phyloP scores from a whole-genome alignment of 2,113 vertebrate species.

The Eurystomus gularis region DNA sequence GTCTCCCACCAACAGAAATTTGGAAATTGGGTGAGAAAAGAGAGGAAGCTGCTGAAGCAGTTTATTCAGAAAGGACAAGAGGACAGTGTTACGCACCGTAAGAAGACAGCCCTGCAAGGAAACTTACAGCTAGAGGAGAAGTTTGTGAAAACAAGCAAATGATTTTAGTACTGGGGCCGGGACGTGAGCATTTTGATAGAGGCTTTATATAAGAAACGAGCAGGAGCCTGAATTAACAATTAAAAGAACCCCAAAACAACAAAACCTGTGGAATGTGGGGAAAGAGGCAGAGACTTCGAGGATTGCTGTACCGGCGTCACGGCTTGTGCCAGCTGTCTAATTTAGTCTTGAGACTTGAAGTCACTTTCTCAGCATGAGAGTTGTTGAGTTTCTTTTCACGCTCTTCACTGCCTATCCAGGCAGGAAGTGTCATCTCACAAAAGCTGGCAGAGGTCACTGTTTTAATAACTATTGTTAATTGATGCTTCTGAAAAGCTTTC shows the following conservation, averaged over 20 bases:
- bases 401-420: not conserved
- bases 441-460: conserved; percentile 14
- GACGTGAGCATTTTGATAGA: not conserved
- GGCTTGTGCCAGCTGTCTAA: not conserved
- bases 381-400: conserved; percentile 11
- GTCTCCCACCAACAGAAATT: not conserved
- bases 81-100: not conserved
- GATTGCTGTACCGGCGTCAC: not conserved
- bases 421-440: conserved; percentile 13
- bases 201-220: not conserved
- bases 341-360: not conserved
- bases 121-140: not conserved
- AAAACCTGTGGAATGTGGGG: not conserved
- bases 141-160: not conserved
- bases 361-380: not conserved
- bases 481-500: conserved; percentile 42
- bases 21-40: not conserved
- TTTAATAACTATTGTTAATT: conserved; percentile 63
- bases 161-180: not conserved
- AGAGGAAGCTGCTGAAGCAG: not conserved
- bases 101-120: not conserved
- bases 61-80: not conserved
- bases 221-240: not conserved
- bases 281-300: not conserved
- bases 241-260: not conserved